Percentiles rank a stretch among this genome's conserved stretches.
These are phyloP conservation scores for Muntiacus muntjak DNA, from an alignment of 2,113 vertebrate species.

Conservation along the genomic window DNA sequence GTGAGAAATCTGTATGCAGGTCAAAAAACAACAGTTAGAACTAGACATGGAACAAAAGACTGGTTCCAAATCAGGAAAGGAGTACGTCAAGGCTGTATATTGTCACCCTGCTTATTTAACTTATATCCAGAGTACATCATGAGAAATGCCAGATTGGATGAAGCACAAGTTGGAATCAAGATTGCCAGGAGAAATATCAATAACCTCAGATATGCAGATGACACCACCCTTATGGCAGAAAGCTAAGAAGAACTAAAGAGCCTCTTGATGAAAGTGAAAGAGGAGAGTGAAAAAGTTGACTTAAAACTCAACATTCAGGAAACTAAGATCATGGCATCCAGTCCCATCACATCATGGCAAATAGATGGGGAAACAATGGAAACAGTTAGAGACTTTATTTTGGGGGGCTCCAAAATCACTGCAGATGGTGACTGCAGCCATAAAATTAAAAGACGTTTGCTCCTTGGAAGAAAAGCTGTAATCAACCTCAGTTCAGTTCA, in stretches of 20 bases:
- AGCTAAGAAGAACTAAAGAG: not conserved
- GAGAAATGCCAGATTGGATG: not conserved
- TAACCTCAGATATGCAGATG: not conserved
- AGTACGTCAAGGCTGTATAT: not conserved
- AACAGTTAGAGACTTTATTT: not conserved
- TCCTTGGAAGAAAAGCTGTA: not conserved
- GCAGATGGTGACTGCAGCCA: not conserved
- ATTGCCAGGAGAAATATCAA: not conserved
- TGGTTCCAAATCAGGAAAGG: not conserved
- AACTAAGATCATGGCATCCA: not conserved
- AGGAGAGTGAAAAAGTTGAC: not conserved
- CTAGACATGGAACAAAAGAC: not conserved
- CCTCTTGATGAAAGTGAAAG: not conserved
- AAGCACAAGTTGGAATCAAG: not conserved
- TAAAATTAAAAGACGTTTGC: not conserved
- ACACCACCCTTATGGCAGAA: not conserved
- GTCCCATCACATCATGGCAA: not conserved
- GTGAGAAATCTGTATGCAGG: not conserved
- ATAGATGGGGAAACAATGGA: not conserved
- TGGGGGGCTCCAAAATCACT: not conserved
- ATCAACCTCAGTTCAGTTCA: not conserved
- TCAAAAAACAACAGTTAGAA: not conserved
- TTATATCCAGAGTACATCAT: not conserved
- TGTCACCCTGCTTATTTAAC: not conserved
- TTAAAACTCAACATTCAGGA: not conserved